These are phyloP conservation scores for Chroicocephalus ridibundus DNA, from an alignment of 2,113 vertebrate genomes.

Conservation along the genomic window DNA sequence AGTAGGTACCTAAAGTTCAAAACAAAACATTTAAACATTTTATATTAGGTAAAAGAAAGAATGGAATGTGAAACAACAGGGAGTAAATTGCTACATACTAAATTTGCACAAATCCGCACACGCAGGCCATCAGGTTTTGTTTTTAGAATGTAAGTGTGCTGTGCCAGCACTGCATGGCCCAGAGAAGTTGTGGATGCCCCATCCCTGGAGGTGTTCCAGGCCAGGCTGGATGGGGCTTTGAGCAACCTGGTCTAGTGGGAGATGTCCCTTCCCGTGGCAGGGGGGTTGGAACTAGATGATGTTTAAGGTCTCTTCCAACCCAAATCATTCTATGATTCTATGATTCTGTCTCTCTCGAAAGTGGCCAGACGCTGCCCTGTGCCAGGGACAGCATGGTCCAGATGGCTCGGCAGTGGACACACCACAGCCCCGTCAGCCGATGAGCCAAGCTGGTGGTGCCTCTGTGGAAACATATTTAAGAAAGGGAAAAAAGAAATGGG, in stretches of 20 bases:
- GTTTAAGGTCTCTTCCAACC: too few relatives aligned
- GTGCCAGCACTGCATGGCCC: background rate
- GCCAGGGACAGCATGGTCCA: background rate
- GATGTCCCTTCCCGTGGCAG: too few relatives aligned
- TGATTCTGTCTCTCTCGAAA: background rate
- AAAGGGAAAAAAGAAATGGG: background rate
- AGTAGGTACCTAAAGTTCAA: background rate
- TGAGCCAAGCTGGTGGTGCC: background rate
- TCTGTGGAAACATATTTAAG: background rate
- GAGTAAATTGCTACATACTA: background rate
- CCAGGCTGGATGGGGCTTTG: too few relatives aligned
- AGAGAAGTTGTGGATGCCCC: too few relatives aligned
- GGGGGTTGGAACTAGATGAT: too few relatives aligned
- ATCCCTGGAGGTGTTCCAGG: too few relatives aligned
- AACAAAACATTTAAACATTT: background rate
- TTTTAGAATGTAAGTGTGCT: background rate
- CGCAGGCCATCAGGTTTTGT: background rate
- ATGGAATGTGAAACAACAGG: background rate
- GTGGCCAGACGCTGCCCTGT: background rate
- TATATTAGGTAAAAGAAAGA: background rate
- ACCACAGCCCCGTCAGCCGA: background rate
- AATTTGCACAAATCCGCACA: background rate
- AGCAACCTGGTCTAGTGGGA: too few relatives aligned
- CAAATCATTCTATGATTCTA: too few relatives aligned
- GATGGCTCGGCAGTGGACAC: background rate